These are phyloP conservation scores for Sarcophaga peregrina DNA, from an alignment of 1,140 invertebrate species.

Conservation along the genomic window DNA sequence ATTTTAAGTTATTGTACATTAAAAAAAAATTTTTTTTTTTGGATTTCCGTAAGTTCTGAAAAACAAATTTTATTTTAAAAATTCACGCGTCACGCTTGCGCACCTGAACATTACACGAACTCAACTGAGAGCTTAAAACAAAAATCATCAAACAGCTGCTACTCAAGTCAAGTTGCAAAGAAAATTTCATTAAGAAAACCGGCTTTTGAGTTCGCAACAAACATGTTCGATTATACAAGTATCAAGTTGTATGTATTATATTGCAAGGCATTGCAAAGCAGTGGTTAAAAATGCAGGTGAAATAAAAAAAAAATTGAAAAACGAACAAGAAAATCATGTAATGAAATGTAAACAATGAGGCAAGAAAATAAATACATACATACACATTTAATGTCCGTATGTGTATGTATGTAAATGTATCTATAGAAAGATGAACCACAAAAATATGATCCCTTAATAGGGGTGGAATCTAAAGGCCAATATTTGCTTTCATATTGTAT, in stretches of 20 bases:
- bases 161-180: background rate
- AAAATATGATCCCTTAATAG: too few relatives aligned
- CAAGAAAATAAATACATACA: too few relatives aligned
- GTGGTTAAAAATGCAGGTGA: background rate
- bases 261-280: too few relatives aligned
- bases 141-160: slow-evolving; percentile 28
- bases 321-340: background rate
- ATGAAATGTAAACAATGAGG: background rate
- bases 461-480: too few relatives aligned
- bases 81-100: slow-evolving; percentile 44
- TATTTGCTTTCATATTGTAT: too few relatives aligned
- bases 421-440: too few relatives aligned
- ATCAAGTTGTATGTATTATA: too few relatives aligned
- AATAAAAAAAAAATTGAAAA: background rate
- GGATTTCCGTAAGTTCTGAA: background rate
- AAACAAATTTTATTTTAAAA: background rate
- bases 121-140: slow-evolving; percentile 42
- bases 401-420: too few relatives aligned
- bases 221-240: slow-evolving; percentile 23
- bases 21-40: too few relatives aligned
- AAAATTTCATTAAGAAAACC: background rate
- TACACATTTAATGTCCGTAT: too few relatives aligned
- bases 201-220: slow-evolving; percentile 6
- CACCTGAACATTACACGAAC: slow-evolving; percentile 44
- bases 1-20: too few relatives aligned